Percentiles rank a stretch among this genome's conserved stretches.
phyloP scores from a whole-genome alignment of 2,113 vertebrate genomes.

The Myotis yumanensis region DNA sequence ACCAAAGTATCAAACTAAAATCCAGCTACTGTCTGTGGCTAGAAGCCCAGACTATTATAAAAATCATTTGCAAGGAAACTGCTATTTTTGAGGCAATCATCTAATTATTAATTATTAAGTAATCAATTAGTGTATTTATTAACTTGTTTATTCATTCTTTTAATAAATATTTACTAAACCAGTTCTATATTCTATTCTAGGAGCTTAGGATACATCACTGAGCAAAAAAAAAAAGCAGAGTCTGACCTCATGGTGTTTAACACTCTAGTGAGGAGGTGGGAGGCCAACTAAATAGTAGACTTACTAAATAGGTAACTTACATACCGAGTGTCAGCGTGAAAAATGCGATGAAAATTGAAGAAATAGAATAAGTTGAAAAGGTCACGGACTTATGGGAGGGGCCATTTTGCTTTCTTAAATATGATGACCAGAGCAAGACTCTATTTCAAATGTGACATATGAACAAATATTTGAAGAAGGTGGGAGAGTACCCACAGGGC shows the following conservation, averaged over 20 bases:
- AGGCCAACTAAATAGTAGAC: background rate
- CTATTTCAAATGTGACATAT: background rate
- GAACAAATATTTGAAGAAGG: background rate
- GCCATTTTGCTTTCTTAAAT: background rate
- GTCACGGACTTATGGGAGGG: background rate
- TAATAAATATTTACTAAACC: background rate
- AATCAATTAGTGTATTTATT: background rate
- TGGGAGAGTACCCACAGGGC: background rate
- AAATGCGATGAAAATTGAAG: background rate
- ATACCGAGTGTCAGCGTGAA: background rate
- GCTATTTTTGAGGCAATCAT: background rate
- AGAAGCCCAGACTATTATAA: background rate
- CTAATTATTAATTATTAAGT: background rate
- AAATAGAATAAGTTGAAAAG: background rate
- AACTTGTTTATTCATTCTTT: background rate
- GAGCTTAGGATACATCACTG: background rate
- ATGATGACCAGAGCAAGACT: background rate
- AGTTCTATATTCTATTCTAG: background rate
- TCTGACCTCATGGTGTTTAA: background rate
- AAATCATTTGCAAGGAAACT: constrained; percentile 10
- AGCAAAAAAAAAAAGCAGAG: background rate
- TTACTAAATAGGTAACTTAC: background rate
- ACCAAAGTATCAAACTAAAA: constrained; percentile 29
- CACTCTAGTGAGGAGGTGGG: background rate
- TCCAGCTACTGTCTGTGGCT: background rate